These are phyloP conservation scores for Eriosoma lanigerum DNA, from an alignment of 1,140 invertebrate species.

Conservation along the genomic window DNA sequence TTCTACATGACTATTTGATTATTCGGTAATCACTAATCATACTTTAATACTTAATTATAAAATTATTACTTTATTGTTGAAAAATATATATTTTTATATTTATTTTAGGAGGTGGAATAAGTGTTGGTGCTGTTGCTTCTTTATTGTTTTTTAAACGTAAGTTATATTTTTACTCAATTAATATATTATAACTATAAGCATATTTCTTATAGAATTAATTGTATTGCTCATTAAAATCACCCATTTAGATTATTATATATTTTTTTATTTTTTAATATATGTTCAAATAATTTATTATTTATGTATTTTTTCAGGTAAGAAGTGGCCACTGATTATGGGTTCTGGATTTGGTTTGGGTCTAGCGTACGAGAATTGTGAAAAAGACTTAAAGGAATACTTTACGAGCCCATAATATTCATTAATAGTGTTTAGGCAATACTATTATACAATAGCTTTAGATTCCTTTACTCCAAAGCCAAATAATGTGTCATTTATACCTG, in stretches of 20 bases:
- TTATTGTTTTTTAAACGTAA: constrained; percentile 51
- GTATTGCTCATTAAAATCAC: too few species aligned
- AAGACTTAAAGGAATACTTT: constrained; percentile 52
- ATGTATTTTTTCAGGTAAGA: constrained; percentile 46
- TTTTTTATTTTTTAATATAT: constrained; percentile 10
- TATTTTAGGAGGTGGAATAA: constrained; percentile 32
- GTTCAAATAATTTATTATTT: neutral
- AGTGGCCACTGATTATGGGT: constrained; percentile 53
- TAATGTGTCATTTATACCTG: neutral
- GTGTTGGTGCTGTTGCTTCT: constrained; percentile 37
- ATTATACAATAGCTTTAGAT: neutral
- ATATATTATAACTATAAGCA: too few species aligned
- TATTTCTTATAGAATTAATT: too few species aligned
- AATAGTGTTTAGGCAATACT: neutral
- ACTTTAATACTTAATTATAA: too few species aligned
- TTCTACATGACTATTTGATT: too few species aligned
- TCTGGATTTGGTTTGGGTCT: constrained; percentile 53
- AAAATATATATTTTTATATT: neutral
- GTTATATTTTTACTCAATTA: neutral
- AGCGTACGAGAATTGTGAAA: constrained; percentile 53
- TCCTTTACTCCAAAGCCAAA: constrained; percentile 29
- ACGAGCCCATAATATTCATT: neutral
- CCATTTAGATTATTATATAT: too few species aligned
- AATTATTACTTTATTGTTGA: too few species aligned
- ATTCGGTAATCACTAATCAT: too few species aligned